These are phyloP conservation scores for Drosophila tripunctata DNA, from an alignment of 2,888 invertebrate species.

Conservation along the genomic window DNA sequence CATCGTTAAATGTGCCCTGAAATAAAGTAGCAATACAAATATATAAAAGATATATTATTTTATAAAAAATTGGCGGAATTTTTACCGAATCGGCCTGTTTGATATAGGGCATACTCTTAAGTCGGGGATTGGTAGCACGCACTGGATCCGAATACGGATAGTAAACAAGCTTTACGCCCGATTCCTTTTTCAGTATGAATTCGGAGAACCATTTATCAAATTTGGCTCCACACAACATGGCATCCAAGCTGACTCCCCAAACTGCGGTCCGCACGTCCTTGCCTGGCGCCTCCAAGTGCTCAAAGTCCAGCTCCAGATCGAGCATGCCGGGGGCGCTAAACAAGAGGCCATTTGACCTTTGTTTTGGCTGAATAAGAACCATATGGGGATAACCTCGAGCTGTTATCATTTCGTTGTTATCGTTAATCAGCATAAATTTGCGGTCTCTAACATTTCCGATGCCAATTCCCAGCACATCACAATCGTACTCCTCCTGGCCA, in stretches of 20 bases:
- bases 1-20: conserved; percentile 88
- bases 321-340: conserved; percentile 86
- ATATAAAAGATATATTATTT: too few species aligned
- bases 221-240: conserved; percentile 90
- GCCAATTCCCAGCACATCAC: conserved; percentile 77
- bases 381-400: conserved; percentile 81
- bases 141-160: conserved; percentile 85
- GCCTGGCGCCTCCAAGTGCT: conserved; percentile 71
- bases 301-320: conserved; percentile 84
- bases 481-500: conserved; percentile 53
- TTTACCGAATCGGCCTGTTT: conserved; percentile 72
- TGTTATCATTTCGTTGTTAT: conserved; percentile 75
- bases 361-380: conserved; percentile 65
- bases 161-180: conserved; percentile 86
- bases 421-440: conserved; percentile 80
- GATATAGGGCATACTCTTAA: conserved; percentile 68
- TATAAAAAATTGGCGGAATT: too few species aligned
- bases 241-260: conserved; percentile 86
- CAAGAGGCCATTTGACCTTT: conserved; percentile 85
- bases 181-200: conserved; percentile 83
- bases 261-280: conserved; percentile 84
- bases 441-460: conserved; percentile 73
- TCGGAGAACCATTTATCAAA: conserved; percentile 90
- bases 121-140: conserved; percentile 66
- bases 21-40: neutral